phyloP scores from a whole-genome alignment of 2,113 vertebrate genomes.

The Brachyhypopomus occidentalis region DNA sequence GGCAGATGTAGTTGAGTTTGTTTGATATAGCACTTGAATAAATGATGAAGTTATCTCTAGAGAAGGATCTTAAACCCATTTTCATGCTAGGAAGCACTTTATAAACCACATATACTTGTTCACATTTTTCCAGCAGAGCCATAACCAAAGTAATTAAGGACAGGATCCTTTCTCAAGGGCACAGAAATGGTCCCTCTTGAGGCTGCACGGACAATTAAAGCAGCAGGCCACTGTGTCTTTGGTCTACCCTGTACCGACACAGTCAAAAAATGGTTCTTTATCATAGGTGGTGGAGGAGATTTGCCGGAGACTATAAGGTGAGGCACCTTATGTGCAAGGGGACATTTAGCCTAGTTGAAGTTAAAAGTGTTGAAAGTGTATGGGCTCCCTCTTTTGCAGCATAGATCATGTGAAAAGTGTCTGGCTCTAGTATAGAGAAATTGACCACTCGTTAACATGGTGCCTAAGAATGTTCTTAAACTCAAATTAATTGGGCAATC shows the following conservation, averaged over 20 bases:
- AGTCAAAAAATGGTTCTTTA: slow-evolving; percentile 62
- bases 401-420: no score
- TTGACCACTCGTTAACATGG: no score
- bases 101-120: slow-evolving; percentile 50
- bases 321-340: slow-evolving; percentile 61
- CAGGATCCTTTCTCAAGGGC: slow-evolving; percentile 69
- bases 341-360: slow-evolving; percentile 24
- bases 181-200: slow-evolving; percentile 58
- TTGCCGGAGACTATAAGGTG: slow-evolving; percentile 52
- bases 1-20: neutral
- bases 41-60: slow-evolving; percentile 1
- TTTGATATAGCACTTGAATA: neutral
- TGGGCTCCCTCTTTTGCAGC: neutral
- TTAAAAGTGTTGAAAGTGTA: slow-evolving; percentile 61
- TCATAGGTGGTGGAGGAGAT: slow-evolving; percentile 64
- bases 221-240: slow-evolving; percentile 60
- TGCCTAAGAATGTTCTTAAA: no score
- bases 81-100: slow-evolving; percentile 49
- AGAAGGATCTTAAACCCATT: neutral
- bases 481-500: no score
- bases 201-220: slow-evolving; percentile 65
- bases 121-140: slow-evolving; percentile 53
- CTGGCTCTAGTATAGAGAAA: no score
- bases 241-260: slow-evolving; percentile 62
- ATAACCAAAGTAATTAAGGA: slow-evolving; percentile 69